Base-by-base conservation (phyloP, 1,140 invertebrate genomes). In the Triops longicaudatus region DNA sequence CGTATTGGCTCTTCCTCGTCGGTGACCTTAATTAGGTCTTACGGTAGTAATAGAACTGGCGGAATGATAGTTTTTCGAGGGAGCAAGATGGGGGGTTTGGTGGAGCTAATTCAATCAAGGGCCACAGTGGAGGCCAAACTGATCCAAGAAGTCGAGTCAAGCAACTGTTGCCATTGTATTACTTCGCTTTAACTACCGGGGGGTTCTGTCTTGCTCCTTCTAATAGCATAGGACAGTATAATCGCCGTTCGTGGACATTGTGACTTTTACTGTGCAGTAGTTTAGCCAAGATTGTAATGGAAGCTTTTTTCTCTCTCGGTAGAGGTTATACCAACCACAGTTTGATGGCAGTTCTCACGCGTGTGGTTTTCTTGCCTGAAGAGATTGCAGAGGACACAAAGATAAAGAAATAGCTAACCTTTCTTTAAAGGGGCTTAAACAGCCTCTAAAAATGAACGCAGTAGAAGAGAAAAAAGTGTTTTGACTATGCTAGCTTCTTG, bases 81-180 rank as follows among this genome's bases (percentile, higher is more conserved):
- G 50, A 17, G 50, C n/a, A 63, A 63, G 50, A 2, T 37, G 50
- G 7, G n/a, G 50, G 50, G 14, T 22, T 5, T 12, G 17, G 17
- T n/a, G 50, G 22, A 63, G 50, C 50, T 63, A 22, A 22, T 63
- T 22, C 50, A 63, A 63, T 63, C 50, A 63, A 63, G 50, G 50
- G 50, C 50, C 14, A 63, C 22, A n/a, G 14, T 63, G 17, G 50
- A 63, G 50, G 50, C 50, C 50, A 17, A 63, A 63, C 50, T 63
- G 50, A 63, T 63, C 50, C 50, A 63, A 63, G 22, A 63, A 22
- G 22, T 22, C 50, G 44, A 63, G 50, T 63, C 50, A 63, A 63
- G 50, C 50, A 63, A 63, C 50, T 63, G 50, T 63, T 63, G 50
- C 50, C 50, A n/a, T 63, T 63, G 17, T 63, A 17, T 22, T 63